Conservation (phyloP, 2,888 invertebrate genomes). For the Temnothorax unifasciatus region DNA sequence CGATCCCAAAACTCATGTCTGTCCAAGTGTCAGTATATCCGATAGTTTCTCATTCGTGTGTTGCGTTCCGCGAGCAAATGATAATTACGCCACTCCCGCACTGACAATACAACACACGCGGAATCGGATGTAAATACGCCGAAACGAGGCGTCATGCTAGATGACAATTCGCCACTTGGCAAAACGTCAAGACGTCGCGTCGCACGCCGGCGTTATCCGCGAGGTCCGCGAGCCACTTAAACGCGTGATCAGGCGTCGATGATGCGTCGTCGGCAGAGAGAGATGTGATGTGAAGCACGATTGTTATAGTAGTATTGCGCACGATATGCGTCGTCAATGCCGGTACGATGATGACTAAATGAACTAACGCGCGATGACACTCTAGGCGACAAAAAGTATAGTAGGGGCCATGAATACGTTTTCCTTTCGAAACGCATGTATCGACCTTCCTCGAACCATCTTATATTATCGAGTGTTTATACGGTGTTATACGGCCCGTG, state of each 20-base stretch:
- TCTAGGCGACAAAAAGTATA: conserved; percentile 28
- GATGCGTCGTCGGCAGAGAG: not conserved
- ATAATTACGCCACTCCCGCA: conserved; percentile 11
- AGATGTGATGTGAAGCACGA: not conserved
- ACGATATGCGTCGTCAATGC: conserved; percentile 37
- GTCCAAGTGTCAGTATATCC: not conserved
- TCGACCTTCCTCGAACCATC: conserved; percentile 68
- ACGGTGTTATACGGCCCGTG: conserved; percentile 58
- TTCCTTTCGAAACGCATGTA: conserved; percentile 52
- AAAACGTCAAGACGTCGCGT: conserved; percentile 41
- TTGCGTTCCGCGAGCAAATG: not conserved
- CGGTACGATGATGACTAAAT: conserved; percentile 45
- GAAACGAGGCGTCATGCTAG: conserved; percentile 10
- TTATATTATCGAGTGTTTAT: conserved; percentile 65
- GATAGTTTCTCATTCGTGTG: not conserved
- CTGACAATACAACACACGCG: conserved; percentile 23
- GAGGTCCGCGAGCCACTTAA: conserved; percentile 9
- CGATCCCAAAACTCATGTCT: conserved; percentile 45
- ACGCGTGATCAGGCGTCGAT: conserved; percentile 33
- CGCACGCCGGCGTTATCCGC: conserved; percentile 45
- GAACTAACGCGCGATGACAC: conserved; percentile 19
- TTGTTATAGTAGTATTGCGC: not conserved
- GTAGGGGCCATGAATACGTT: conserved; percentile 46
- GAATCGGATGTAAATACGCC: conserved; percentile 2
- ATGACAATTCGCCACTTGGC: conserved; percentile 14